Evolutionary conservation across 2,113 vertebrate species (phyloP).

Genomic region (Orcinus orca): DNA sequence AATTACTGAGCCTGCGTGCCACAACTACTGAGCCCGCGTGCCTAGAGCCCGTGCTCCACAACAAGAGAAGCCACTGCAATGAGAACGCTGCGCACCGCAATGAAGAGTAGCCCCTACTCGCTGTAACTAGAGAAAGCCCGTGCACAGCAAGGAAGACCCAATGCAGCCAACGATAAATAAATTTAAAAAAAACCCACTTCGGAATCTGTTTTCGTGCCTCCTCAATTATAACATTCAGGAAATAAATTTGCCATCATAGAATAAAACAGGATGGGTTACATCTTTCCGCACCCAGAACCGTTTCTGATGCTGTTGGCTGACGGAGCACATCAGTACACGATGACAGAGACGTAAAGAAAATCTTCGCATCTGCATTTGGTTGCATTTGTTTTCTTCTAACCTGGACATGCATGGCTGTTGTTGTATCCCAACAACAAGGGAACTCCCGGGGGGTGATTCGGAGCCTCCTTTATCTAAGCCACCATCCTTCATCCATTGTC

Average conservation of each 20-base stretch:
- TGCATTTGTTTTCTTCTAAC: conserved; percentile 1
- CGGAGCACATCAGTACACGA: accelerated
- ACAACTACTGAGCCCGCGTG: accelerated
- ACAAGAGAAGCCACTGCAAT: no score
- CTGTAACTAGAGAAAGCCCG: no score
- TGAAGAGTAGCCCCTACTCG: no score
- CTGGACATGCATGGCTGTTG: neutral
- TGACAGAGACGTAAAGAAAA: neutral
- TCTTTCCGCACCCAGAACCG: neutral
- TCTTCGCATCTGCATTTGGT: neutral
- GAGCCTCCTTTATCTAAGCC: neutral
- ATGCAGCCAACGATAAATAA: no score
- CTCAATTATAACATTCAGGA: neutral
- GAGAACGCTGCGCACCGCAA: accelerated
- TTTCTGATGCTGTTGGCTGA: neutral
- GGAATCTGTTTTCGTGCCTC: neutral
- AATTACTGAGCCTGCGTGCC: no score
- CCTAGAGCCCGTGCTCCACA: no score
- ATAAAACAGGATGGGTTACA: accelerated
- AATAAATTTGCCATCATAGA: neutral
- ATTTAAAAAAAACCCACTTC: neutral
- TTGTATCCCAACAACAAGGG: neutral
- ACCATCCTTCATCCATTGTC: accelerated
- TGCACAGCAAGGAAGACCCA: no score
- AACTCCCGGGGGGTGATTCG: neutral